phyloP scores from a whole-genome alignment of 1,140 invertebrate species.

The Saccostrea glomerata region DNA sequence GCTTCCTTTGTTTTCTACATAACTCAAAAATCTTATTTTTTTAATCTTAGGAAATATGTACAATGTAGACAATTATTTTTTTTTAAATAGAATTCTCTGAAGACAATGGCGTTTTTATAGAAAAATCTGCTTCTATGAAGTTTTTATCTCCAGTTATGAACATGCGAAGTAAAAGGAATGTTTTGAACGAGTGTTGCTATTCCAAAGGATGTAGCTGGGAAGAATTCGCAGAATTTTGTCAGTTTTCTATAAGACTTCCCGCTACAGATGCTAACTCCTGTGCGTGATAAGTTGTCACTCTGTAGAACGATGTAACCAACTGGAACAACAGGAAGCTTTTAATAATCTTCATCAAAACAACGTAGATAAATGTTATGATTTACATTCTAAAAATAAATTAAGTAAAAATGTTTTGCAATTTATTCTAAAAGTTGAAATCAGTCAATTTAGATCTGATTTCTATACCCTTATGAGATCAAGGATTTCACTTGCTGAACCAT shows the following conservation, averaged over 20 bases:
- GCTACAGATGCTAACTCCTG: background rate
- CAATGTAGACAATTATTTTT: background rate
- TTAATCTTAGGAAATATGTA: too few relatives aligned
- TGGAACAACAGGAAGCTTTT: too few relatives aligned
- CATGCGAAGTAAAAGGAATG: background rate
- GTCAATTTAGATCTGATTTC: too few relatives aligned
- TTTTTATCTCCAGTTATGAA: background rate
- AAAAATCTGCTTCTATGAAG: constrained; percentile 8
- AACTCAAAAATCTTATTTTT: background rate
- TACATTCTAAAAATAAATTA: too few relatives aligned
- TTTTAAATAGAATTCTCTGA: background rate
- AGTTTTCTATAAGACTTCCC: constrained; percentile 21
- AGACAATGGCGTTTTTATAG: background rate
- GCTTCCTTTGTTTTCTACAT: background rate
- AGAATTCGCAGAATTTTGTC: constrained; percentile 28
- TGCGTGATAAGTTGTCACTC: background rate
- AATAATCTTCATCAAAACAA: too few relatives aligned
- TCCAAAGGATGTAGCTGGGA: constrained; percentile 33
- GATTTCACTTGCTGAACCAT: too few relatives aligned
- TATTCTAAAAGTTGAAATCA: too few relatives aligned
- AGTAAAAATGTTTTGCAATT: too few relatives aligned
- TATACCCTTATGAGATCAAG: too few relatives aligned
- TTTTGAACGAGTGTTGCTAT: constrained; percentile 31
- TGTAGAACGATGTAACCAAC: too few relatives aligned
- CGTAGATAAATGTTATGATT: too few relatives aligned